These are phyloP conservation scores for Poecilia velifera DNA, from an alignment of 2,797 vertebrate genomes.

Conservation along the genomic window DNA sequence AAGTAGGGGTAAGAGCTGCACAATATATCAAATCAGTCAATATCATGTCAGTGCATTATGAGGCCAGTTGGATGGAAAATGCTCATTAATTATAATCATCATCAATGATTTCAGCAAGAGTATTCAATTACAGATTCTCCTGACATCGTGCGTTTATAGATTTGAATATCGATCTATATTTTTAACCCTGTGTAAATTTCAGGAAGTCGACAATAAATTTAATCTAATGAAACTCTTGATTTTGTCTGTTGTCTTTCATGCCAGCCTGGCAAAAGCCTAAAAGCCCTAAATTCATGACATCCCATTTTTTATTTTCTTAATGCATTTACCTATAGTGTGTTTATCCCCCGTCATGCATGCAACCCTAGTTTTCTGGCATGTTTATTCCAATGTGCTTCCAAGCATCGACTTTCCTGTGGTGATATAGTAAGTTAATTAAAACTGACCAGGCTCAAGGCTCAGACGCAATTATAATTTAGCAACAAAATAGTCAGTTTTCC, in stretches of 20 bases:
- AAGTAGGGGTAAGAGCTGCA: neutral
- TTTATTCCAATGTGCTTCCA: slow-evolving; percentile 35
- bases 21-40: neutral
- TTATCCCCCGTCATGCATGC: neutral
- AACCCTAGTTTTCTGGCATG: slow-evolving; percentile 14
- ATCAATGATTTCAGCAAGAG: neutral
- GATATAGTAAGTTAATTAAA: slow-evolving; percentile 71
- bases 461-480: slow-evolving; percentile 48
- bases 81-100: neutral
- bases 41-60: neutral
- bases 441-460: slow-evolving; percentile 42
- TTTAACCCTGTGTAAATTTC: neutral
- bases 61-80: neutral
- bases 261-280: neutral
- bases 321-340: neutral
- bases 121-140: neutral
- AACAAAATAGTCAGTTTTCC: slow-evolving; percentile 29
- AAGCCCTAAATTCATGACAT: neutral
- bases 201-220: neutral
- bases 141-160: neutral
- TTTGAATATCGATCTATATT: neutral
- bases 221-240: no score
- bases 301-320: neutral
- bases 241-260: neutral
- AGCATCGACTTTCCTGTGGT: slow-evolving; percentile 66